These are phyloP conservation scores for Megalurothrips usitatus DNA, from an alignment of 2,888 invertebrate genomes.

Conservation along the genomic window DNA sequence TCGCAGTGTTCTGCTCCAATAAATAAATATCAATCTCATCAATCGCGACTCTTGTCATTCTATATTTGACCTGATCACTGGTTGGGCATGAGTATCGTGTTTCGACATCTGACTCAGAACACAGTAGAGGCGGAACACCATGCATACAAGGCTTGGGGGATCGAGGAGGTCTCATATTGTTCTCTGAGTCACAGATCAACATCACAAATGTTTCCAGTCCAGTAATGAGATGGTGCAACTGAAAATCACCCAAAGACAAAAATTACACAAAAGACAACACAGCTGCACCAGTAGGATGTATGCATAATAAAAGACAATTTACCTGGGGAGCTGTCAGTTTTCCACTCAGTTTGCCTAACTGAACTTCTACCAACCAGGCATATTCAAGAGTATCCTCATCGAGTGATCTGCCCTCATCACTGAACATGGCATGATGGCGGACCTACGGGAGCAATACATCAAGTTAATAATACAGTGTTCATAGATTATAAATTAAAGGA, in stretches of 20 bases:
- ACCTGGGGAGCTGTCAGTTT: slow-evolving; percentile 81
- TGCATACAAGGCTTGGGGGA: slow-evolving; percentile 74
- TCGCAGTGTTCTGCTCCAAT: slow-evolving; percentile 81
- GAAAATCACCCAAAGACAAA: slow-evolving; percentile 32
- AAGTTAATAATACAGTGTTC: slow-evolving; percentile 38
- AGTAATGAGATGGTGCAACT: slow-evolving; percentile 79
- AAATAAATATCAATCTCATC: slow-evolving; percentile 88
- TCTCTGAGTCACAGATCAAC: slow-evolving; percentile 82
- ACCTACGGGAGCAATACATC: slow-evolving; percentile 55
- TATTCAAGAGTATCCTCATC: slow-evolving; percentile 96
- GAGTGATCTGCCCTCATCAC: slow-evolving; percentile 80
- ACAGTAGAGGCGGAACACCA: slow-evolving; percentile 64
- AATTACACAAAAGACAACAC: not conserved
- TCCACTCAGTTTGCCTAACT: slow-evolving; percentile 88
- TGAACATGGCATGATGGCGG: slow-evolving; percentile 95
- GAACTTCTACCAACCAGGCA: slow-evolving; percentile 93
- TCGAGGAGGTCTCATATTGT: slow-evolving; percentile 78
- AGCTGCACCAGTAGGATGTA: not conserved
- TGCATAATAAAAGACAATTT: slow-evolving; percentile 31
- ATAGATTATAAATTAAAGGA: not conserved
- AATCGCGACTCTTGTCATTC: slow-evolving; percentile 82
- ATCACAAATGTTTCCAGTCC: slow-evolving; percentile 84
- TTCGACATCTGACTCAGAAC: slow-evolving; percentile 63
- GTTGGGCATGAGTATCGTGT: slow-evolving; percentile 59
- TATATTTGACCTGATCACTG: slow-evolving; percentile 83